A percentile compares a stretch with the other conserved stretches of the same genome.
Evolutionary conservation across 2,797 vertebrate genomes (phyloP).

Genomic region (Orestias chungarensis): DNA sequence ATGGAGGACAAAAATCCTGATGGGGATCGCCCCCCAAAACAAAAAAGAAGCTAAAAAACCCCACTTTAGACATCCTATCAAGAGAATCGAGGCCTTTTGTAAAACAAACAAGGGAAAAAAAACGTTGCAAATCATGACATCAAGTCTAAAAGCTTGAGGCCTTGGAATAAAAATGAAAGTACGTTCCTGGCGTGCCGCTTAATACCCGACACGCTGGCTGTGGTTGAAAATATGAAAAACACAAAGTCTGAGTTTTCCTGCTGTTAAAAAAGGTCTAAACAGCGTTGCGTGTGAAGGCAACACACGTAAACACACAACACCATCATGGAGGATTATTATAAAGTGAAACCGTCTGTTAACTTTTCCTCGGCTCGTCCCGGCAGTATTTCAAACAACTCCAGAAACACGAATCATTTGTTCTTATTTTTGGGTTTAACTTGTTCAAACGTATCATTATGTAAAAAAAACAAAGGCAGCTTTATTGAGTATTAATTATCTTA

Average conservation of each 20-base stretch:
- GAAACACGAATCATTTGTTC: constrained; percentile 15
- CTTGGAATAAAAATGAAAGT: neutral
- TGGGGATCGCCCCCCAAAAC: no score
- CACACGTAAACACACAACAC: constrained; percentile 27
- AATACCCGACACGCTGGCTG: neutral
- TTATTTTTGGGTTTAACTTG: neutral
- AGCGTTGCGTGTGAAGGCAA: constrained; percentile 62
- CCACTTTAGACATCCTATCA: no score
- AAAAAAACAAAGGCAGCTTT: neutral
- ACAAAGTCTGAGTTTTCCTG: constrained; percentile 13
- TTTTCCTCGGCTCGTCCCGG: constrained; percentile 27
- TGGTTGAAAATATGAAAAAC: constrained; percentile 4
- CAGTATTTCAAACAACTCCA: constrained; percentile 16
- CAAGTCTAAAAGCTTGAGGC: neutral
- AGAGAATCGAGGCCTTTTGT: neutral
- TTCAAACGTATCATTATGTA: constrained; percentile 5
- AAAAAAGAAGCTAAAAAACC: no score
- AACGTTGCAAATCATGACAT: neutral
- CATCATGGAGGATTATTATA: constrained; percentile 14
- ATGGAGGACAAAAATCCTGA: no score
- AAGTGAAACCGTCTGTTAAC: constrained; percentile 37
- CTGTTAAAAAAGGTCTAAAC: constrained; percentile 72
- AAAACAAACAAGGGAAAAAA: neutral
- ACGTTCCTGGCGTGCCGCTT: neutral
- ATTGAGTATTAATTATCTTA: neutral